A percentile compares a stretch with the other conserved stretches of the same genome.
These are phyloP conservation scores for Todus mexicanus DNA, from an alignment of 2,797 vertebrate genomes.

Conservation along the genomic window DNA sequence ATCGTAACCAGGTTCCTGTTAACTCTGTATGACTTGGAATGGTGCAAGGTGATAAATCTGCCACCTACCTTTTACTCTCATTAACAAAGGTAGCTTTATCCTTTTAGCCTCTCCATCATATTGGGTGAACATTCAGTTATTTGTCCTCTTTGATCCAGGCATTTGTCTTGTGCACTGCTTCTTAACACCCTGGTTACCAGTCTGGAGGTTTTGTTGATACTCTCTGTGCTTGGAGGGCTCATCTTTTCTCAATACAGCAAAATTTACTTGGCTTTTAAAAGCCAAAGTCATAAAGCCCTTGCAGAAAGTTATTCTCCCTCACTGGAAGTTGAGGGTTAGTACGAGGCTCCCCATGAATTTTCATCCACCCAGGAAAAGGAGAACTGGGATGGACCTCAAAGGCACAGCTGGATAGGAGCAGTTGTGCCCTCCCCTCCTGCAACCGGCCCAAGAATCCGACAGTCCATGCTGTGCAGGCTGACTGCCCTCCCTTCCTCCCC, in stretches of 20 bases:
- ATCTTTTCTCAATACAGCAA: background rate
- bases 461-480: background rate
- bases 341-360: background rate
- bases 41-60: background rate
- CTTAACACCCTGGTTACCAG: background rate
- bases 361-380: background rate
- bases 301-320: background rate
- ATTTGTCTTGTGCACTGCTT: background rate
- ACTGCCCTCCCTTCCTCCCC: background rate
- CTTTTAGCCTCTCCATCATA: background rate
- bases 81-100: background rate
- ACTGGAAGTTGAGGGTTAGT: background rate
- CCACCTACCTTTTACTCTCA: background rate
- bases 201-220: background rate
- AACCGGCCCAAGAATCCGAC: background rate
- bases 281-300: background rate
- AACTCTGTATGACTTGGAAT: background rate
- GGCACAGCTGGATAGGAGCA: background rate
- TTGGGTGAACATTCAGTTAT: background rate
- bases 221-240: background rate
- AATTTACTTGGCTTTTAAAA: background rate
- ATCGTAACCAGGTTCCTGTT: background rate
- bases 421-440: background rate
- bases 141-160: background rate
- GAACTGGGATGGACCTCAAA: background rate